A percentile compares a stretch with the other conserved stretches of the same genome.
These are phyloP conservation scores for Podarcis siculus DNA, from an alignment of 2,797 vertebrate genomes.

Conservation along the genomic window DNA sequence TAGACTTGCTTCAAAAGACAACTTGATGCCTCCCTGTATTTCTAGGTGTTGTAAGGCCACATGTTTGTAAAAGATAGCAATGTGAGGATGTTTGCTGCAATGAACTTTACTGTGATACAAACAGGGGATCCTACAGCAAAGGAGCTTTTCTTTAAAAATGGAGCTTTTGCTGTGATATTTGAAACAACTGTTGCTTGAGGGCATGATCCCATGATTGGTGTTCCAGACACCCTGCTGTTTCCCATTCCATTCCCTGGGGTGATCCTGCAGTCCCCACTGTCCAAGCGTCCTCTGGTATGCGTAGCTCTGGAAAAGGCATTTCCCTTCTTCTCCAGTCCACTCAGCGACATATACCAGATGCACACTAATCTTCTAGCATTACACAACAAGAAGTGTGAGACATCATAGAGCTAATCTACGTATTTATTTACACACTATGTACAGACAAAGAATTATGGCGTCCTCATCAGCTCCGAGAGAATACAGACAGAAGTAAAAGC, in stretches of 20 bases:
- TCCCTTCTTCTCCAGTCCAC: no score
- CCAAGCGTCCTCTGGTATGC: no score
- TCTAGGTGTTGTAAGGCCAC: not conserved
- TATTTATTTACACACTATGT: no score
- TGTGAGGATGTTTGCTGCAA: not conserved
- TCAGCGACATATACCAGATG: no score
- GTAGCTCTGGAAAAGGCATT: no score
- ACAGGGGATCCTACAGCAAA: not conserved
- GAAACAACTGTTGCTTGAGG: not conserved
- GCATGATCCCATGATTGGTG: not conserved
- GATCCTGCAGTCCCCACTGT: no score
- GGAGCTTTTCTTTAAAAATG: not conserved
- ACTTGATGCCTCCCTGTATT: not conserved
- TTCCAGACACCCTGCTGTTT: not conserved
- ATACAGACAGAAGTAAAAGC: no score
- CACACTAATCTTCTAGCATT: no score
- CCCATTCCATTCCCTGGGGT: not conserved
- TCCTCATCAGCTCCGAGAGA: no score
- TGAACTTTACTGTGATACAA: not conserved
- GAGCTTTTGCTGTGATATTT: not conserved
- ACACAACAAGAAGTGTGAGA: no score
- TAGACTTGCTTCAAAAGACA: conserved; percentile 8
- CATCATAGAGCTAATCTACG: no score
- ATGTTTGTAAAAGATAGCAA: not conserved
- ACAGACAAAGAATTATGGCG: no score